Conservation (phyloP, 2,888 invertebrate species). For the Andrena fulva region DNA sequence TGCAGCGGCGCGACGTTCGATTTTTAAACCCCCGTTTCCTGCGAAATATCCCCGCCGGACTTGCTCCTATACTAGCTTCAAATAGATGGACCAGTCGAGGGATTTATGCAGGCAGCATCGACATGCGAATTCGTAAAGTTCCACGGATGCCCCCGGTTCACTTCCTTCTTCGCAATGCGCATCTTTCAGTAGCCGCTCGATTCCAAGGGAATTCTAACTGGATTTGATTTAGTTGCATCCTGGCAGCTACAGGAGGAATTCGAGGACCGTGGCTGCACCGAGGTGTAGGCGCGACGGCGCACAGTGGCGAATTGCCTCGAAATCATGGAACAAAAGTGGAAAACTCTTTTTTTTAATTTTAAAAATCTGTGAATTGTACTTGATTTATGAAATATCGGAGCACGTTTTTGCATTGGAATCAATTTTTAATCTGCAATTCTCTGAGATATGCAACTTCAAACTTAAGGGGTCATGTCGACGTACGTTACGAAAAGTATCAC, state of each 20-base stretch:
- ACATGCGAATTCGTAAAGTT: not conserved
- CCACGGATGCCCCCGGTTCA: not conserved
- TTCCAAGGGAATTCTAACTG: not conserved
- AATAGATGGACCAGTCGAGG: not conserved
- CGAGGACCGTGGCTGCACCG: conserved; percentile 12
- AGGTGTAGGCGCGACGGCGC: conserved; percentile 6
- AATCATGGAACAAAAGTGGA: too few species aligned
- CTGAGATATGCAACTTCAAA: too few species aligned
- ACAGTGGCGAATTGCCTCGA: too few species aligned
- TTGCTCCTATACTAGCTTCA: not conserved
- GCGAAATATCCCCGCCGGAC: not conserved
- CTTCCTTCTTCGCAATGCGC: not conserved
- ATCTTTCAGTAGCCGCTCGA: not conserved
- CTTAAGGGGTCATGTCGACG: too few species aligned
- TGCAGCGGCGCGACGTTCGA: not conserved
- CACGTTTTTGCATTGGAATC: too few species aligned
- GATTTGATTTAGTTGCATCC: not conserved
- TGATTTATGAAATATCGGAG: too few species aligned
- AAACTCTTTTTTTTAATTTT: too few species aligned
- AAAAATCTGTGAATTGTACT: too few species aligned
- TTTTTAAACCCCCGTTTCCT: not conserved
- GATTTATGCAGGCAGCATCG: not conserved
- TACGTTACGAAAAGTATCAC: too few species aligned
- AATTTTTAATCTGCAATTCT: too few species aligned
- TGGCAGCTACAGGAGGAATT: not conserved